phyloP scores from a whole-genome alignment of 2,113 vertebrate genomes.

The Petroica traversi region DNA sequence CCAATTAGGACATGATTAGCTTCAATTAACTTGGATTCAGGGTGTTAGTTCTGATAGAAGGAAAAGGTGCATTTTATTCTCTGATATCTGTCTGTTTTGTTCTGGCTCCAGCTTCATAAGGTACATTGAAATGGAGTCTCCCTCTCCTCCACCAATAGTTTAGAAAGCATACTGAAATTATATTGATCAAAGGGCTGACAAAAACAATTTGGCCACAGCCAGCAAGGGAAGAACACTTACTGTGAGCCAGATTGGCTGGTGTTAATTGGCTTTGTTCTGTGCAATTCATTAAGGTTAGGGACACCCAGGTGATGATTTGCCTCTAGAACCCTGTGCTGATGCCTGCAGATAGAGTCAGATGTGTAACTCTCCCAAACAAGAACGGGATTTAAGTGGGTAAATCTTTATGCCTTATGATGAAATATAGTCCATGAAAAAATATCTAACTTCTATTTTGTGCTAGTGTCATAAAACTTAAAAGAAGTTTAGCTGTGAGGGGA shows the following conservation, averaged over 20 bases:
- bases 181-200: not conserved
- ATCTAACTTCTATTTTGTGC: not conserved
- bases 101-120: not conserved
- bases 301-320: not conserved
- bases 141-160: not conserved
- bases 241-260: not conserved
- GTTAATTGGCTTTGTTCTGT: not conserved
- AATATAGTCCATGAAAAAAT: slow-evolving; percentile 32
- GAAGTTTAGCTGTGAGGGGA: slow-evolving; percentile 44
- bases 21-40: not conserved
- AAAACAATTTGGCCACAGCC: not conserved
- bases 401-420: slow-evolving; percentile 15
- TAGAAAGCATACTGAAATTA: not conserved
- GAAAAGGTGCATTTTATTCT: not conserved
- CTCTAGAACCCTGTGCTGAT: not conserved
- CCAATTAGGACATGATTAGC: not conserved
- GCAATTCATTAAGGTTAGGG: not conserved
- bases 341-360: not conserved
- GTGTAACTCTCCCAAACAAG: not conserved
- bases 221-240: not conserved
- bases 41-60: not conserved
- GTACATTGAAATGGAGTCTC: not conserved
- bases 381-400: not conserved
- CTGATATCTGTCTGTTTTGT: not conserved
- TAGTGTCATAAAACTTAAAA: slow-evolving; percentile 64